Percentiles rank a stretch among this genome's conserved stretches.
phyloP scores from a whole-genome alignment of 92 coral and sea anemone genomes.

The Nematostella vectensis region DNA sequence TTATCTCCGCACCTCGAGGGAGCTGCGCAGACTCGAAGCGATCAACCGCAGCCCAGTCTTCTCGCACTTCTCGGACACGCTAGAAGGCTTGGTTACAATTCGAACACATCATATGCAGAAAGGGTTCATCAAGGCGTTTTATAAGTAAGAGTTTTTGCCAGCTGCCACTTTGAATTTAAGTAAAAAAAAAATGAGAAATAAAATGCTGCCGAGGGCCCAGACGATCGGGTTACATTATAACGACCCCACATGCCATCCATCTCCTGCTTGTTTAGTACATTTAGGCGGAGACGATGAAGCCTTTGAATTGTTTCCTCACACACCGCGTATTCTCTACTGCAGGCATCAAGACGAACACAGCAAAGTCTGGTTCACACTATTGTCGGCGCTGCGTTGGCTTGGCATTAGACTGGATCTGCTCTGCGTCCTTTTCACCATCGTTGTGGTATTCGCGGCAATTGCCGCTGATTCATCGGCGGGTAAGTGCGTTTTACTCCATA shows the following conservation, averaged over 20 bases:
- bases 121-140: conserved; percentile 20
- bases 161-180: neutral
- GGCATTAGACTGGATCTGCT: conserved; percentile 41
- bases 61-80: conserved; percentile 42
- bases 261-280: too few relatives aligned
- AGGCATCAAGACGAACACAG: conserved; percentile 50
- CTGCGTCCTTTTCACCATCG: conserved; percentile 38
- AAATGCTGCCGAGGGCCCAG: too few relatives aligned
- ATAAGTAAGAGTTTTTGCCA: conserved; percentile 40
- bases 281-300: too few relatives aligned
- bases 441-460: conserved; percentile 38
- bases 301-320: too few relatives aligned
- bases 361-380: conserved; percentile 43
- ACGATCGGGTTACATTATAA: too few relatives aligned
- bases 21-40: conserved; percentile 55
- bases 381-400: conserved; percentile 49
- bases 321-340: conserved; percentile 2
- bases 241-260: too few relatives aligned
- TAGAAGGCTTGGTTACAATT: conserved; percentile 48
- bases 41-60: conserved; percentile 43
- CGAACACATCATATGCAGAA: conserved; percentile 33
- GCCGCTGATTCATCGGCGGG: conserved; percentile 43
- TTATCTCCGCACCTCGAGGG: conserved; percentile 57
- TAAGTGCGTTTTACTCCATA: neutral
- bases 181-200: neutral